These are phyloP conservation scores for Ips typographus DNA, from an alignment of 1,140 invertebrate genomes.

Conservation along the genomic window DNA sequence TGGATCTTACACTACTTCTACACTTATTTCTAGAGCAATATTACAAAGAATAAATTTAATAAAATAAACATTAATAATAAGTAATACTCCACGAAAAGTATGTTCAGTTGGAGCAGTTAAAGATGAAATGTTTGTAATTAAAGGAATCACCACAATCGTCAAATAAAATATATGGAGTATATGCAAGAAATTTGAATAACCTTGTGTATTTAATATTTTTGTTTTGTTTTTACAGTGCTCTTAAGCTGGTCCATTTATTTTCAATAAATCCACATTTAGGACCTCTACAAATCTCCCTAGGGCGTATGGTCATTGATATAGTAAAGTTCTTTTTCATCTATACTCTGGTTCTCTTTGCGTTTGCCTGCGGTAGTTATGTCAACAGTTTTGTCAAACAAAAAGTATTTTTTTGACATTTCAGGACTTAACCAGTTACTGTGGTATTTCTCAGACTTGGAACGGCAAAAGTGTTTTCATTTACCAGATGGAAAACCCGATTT, in stretches of 20 bases:
- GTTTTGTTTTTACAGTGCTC: constrained; percentile 57
- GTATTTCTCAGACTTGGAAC: constrained; percentile 86
- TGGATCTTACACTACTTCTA: too few relatives aligned
- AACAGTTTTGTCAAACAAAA: constrained; percentile 5
- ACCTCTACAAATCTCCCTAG: constrained; percentile 81
- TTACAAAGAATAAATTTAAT: too few relatives aligned
- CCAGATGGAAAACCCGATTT: constrained; percentile 64
- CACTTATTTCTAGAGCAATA: too few relatives aligned
- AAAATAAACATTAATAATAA: too few relatives aligned
- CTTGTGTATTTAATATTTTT: too few relatives aligned
- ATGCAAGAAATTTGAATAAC: too few relatives aligned
- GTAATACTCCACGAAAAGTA: too few relatives aligned
- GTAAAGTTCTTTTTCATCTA: constrained; percentile 89
- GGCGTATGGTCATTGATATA: constrained; percentile 85
- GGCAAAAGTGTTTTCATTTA: constrained; percentile 69
- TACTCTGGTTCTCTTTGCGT: constrained; percentile 78
- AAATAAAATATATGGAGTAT: too few relatives aligned
- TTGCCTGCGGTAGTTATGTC: constrained; percentile 67
- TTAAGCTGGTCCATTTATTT: constrained; percentile 88
- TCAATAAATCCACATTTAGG: constrained; percentile 90
- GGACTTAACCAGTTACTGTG: constrained; percentile 83
- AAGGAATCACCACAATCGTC: too few relatives aligned
- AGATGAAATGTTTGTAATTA: too few relatives aligned
- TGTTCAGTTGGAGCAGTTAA: too few relatives aligned
- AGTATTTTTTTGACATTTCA: constrained; percentile 37